Evolutionary conservation across 1,140 invertebrate genomes (phyloP).

Genomic region (Drosophila aff.): DNA sequence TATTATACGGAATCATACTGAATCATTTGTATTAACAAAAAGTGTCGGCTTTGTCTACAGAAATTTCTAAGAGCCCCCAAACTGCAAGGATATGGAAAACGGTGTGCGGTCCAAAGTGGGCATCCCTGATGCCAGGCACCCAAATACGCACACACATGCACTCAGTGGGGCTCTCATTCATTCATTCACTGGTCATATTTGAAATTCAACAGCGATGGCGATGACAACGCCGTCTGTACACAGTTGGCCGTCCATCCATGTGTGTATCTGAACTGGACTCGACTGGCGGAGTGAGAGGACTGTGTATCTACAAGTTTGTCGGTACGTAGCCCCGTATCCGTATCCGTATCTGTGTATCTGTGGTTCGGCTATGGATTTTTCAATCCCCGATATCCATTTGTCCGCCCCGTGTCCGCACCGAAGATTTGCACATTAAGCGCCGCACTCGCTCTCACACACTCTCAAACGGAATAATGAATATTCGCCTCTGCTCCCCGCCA

Average conservation of each 20-base stretch:
- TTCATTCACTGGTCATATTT: slow-evolving; percentile 70
- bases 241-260: slow-evolving; percentile 33
- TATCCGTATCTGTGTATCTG: slow-evolving; percentile 72
- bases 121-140: slow-evolving; percentile 13
- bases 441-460: slow-evolving; percentile 41
- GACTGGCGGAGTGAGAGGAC: slow-evolving; percentile 9
- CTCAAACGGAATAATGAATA: slow-evolving; percentile 84
- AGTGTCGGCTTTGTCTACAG: neutral
- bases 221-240: slow-evolving; percentile 63
- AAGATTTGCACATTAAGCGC: slow-evolving; percentile 83
- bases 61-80: neutral
- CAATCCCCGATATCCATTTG: slow-evolving; percentile 84
- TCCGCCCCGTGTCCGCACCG: slow-evolving; percentile 76
- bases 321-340: slow-evolving; percentile 46
- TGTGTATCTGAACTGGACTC: slow-evolving; percentile 35
- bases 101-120: neutral
- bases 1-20: no score
- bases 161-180: slow-evolving; percentile 49
- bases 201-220: slow-evolving; percentile 80
- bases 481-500: slow-evolving; percentile 41
- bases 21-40: no score
- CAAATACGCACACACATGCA: slow-evolving; percentile 22
- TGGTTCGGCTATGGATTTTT: slow-evolving; percentile 84
- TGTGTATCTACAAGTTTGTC: slow-evolving; percentile 64
- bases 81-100: no score